These are phyloP conservation scores for Bubo scandiacus DNA, from an alignment of 2,113 vertebrate species.

Conservation along the genomic window DNA sequence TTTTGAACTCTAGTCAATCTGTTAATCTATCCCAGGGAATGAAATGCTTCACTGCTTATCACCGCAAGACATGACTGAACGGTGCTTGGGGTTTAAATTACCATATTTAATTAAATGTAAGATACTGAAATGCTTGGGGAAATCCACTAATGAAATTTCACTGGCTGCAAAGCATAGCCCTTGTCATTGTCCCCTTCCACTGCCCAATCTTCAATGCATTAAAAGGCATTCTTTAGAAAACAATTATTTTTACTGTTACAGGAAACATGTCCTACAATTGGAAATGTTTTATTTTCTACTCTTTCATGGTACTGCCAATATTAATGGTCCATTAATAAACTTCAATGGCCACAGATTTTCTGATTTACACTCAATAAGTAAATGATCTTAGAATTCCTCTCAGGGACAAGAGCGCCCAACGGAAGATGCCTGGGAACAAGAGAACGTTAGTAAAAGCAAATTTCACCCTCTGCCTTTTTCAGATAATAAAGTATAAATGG, in stretches of 20 bases:
- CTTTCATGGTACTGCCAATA: not conserved
- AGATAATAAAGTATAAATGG: not conserved
- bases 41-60: conserved; percentile 44
- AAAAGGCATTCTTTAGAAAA: not conserved
- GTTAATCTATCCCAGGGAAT: conserved; percentile 27
- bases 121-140: conserved; percentile 24
- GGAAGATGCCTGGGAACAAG: not conserved
- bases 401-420: not conserved
- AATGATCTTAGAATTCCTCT: not conserved
- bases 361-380: not conserved
- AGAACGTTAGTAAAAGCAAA: not conserved
- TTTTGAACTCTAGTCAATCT: conserved; percentile 51
- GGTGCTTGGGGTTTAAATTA: conserved; percentile 35
- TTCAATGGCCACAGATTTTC: not conserved
- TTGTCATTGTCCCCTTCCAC: not conserved
- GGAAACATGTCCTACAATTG: not conserved
- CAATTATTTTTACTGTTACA: not conserved
- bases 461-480: not conserved
- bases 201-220: not conserved
- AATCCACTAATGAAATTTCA: conserved; percentile 31
- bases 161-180: conserved; percentile 16
- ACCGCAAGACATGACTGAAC: not conserved
- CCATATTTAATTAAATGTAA: conserved; percentile 67
- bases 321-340: not conserved
- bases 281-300: not conserved